phyloP scores from a whole-genome alignment of 2,113 vertebrate genomes.

The Leptodactylus fuscus region DNA sequence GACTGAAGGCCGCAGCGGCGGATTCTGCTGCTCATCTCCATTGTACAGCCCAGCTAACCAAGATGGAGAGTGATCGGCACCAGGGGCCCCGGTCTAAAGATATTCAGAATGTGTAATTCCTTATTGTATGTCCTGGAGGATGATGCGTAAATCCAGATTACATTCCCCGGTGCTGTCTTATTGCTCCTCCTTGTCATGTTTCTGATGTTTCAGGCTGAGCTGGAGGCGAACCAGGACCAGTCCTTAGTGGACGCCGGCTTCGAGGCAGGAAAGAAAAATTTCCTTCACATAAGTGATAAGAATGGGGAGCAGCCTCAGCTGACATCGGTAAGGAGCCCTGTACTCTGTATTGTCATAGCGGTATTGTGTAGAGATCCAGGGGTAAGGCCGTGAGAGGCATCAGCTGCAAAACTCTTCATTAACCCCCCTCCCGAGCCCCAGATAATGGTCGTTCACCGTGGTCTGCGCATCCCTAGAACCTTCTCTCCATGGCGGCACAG shows the following conservation, averaged over 20 bases:
- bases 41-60: too few species aligned
- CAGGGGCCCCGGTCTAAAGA: too few species aligned
- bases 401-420: neutral
- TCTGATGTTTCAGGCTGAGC: slow-evolving; percentile 74
- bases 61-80: too few species aligned
- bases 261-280: slow-evolving; percentile 94
- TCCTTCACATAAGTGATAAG: slow-evolving; percentile 92
- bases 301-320: slow-evolving; percentile 94
- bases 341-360: neutral
- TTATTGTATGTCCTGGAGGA: too few species aligned
- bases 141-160: neutral
- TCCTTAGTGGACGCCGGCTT: slow-evolving; percentile 90
- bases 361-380: neutral
- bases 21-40: too few species aligned
- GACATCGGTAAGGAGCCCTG: slow-evolving; percentile 77
- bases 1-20: too few species aligned
- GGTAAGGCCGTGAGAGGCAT: neutral
- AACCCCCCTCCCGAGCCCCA: neutral
- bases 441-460: neutral
- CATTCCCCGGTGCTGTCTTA: too few species aligned
- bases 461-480: neutral
- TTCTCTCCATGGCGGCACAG: too few species aligned
- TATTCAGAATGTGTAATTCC: too few species aligned
- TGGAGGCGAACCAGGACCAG: slow-evolving; percentile 89
- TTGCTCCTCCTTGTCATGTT: too few species aligned